Evolutionary conservation across 2,797 vertebrate genomes (phyloP).

Genomic region (Fistularia commersonii): DNA sequence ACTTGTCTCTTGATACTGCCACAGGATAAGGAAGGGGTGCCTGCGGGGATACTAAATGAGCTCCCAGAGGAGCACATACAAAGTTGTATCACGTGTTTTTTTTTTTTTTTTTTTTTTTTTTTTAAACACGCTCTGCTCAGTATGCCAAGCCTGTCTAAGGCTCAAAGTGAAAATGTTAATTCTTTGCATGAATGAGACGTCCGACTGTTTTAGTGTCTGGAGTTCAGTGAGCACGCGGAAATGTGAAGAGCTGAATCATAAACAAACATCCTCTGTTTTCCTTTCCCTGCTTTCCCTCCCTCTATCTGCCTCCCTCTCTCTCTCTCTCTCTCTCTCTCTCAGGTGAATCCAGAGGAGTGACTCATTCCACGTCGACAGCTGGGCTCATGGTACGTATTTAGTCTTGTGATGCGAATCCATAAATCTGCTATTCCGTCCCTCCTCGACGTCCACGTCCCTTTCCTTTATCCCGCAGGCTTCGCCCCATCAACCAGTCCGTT

Average conservation of each 20-base stretch:
- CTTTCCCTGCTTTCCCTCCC: constrained; percentile 4
- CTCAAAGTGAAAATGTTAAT: constrained; percentile 7
- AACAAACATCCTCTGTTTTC: constrained; percentile 11
- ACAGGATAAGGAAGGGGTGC: constrained; percentile 9
- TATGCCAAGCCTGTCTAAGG: background rate
- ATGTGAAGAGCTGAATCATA: constrained; percentile 3
- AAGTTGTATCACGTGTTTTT: no score
- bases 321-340: constrained; percentile 8
- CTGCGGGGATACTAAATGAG: constrained; percentile 42
- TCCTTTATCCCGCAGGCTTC: background rate
- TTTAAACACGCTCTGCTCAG: constrained; percentile 5
- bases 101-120: no score
- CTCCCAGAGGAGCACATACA: constrained; percentile 21
- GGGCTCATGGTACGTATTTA: constrained; percentile 68
- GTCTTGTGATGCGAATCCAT: constrained; percentile 1
- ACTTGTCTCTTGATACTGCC: constrained; percentile 19
- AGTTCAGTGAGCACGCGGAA: background rate
- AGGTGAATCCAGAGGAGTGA: constrained; percentile 54
- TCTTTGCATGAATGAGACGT: constrained; percentile 7
- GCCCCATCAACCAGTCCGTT: no score
- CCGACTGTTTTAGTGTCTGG: constrained; percentile 5
- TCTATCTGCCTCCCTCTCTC: background rate
- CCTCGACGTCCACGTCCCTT: constrained; percentile 1
- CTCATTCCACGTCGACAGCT: constrained; percentile 37
- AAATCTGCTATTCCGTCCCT: no score